Evolutionary conservation across 1,140 invertebrate species (phyloP).

Genomic region (Leptestheria dahalacensis): DNA sequence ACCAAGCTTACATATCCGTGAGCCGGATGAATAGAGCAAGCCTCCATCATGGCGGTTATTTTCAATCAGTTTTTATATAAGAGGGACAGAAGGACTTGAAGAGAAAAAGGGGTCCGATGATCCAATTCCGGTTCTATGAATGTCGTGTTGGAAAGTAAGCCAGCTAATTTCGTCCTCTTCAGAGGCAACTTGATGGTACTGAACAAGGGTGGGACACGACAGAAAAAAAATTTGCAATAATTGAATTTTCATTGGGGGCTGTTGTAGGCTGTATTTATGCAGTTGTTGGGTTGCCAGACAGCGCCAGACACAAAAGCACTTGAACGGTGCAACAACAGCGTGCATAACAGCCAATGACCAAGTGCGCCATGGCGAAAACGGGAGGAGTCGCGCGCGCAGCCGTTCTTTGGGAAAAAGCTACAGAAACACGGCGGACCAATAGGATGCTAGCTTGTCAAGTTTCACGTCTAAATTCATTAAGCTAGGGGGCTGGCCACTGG

Average conservation of each 20-base stretch:
- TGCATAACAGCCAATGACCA: not conserved
- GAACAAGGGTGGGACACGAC: not conserved
- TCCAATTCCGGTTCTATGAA: not conserved
- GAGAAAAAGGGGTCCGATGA: not conserved
- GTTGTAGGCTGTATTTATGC: not conserved
- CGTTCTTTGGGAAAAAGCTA: not conserved
- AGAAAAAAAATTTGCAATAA: not conserved
- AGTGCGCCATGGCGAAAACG: not conserved
- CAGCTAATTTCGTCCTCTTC: not conserved
- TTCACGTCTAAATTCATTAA: not conserved
- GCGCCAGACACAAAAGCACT: not conserved
- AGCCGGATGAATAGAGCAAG: too few species aligned
- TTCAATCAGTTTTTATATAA: not conserved
- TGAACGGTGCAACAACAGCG: not conserved
- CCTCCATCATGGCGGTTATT: too few species aligned
- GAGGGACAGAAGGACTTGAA: not conserved
- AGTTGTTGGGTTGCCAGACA: not conserved
- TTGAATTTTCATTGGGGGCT: not conserved
- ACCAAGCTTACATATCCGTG: too few species aligned
- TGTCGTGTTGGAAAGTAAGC: not conserved
- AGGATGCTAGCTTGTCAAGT: not conserved
- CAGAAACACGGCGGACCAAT: not conserved
- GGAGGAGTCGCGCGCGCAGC: not conserved
- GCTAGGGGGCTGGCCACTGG: not conserved
- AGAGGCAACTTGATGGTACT: not conserved